Evolutionary conservation across 2,888 invertebrate genomes (phyloP).

Genomic region (Encarsia formosa): DNA sequence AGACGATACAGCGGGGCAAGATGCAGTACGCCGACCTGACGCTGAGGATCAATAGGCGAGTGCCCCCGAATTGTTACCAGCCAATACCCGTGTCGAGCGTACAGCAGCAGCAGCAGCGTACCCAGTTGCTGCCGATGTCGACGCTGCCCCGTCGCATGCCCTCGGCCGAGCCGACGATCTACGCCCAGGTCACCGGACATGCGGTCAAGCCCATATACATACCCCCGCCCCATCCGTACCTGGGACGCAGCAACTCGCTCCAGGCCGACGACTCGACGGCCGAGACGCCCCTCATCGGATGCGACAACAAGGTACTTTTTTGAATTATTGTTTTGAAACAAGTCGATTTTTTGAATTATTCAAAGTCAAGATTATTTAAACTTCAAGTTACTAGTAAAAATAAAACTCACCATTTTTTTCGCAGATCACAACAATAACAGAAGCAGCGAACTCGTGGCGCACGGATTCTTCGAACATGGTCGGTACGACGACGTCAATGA

Average conservation of each 20-base stretch:
- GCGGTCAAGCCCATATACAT: constrained; percentile 45
- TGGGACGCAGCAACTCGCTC: constrained; percentile 29
- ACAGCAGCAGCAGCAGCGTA: constrained; percentile 42
- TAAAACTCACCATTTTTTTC: not conserved
- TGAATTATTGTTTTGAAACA: too few species aligned
- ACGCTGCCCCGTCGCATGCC: constrained; percentile 44
- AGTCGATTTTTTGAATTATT: too few species aligned
- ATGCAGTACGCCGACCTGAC: constrained; percentile 46
- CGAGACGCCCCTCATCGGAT: constrained; percentile 48
- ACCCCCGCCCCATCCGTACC: constrained; percentile 45
- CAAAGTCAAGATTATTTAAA: too few species aligned
- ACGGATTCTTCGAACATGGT: constrained; percentile 1
- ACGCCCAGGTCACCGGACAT: constrained; percentile 44
- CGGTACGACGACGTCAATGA: constrained; percentile 36
- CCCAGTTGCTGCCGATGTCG: constrained; percentile 47
- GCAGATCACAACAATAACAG: constrained; percentile 47
- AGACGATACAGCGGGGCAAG: constrained; percentile 36
- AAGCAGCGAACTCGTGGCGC: constrained; percentile 45
- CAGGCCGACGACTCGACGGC: constrained; percentile 43
- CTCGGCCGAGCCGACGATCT: constrained; percentile 43
- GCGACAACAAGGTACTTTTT: constrained; percentile 49
- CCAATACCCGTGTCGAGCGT: constrained; percentile 42
- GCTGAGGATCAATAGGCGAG: constrained; percentile 42
- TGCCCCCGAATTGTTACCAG: constrained; percentile 48
- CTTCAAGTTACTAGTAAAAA: too few species aligned